A percentile compares a stretch with the other conserved stretches of the same genome.
Conservation (phyloP, 2,888 invertebrate species). For the Schrankia costaestrigalis region DNA sequence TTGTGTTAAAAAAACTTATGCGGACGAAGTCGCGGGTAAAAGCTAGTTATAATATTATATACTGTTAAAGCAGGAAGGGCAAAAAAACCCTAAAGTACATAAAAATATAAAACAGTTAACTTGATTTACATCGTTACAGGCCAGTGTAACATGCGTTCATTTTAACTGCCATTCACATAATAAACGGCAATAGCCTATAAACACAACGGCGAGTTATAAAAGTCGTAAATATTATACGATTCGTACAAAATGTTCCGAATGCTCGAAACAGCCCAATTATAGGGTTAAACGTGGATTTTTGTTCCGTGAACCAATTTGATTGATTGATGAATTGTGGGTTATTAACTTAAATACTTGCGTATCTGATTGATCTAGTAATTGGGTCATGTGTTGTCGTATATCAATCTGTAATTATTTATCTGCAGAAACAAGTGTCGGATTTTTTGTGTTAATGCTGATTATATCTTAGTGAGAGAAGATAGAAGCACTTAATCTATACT, state of each 20-base stretch:
- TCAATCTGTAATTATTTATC: neutral
- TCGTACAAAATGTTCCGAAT: slow-evolving; percentile 26
- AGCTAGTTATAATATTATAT: too few species aligned
- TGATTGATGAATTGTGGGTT: slow-evolving; percentile 5
- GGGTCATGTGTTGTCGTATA: too few species aligned
- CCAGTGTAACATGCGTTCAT: slow-evolving; percentile 7
- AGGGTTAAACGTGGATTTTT: slow-evolving; percentile 20
- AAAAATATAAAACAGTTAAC: too few species aligned
- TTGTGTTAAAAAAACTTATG: too few species aligned
- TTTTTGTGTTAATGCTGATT: too few species aligned
- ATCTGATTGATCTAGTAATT: neutral
- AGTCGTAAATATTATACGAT: slow-evolving; percentile 26
- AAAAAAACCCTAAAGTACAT: too few species aligned
- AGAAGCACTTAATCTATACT: too few species aligned
- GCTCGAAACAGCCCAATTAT: slow-evolving; percentile 29
- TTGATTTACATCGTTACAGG: neutral
- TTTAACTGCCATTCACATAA: slow-evolving; percentile 26
- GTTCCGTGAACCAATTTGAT: slow-evolving; percentile 16
- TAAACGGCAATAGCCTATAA: slow-evolving; percentile 31
- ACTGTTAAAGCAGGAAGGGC: too few species aligned
- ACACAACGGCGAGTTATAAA: slow-evolving; percentile 13
- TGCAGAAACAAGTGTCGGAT: neutral
- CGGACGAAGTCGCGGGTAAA: too few species aligned
- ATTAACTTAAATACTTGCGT: neutral
- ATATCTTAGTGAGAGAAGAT: too few species aligned